Conservation (phyloP, 2,888 invertebrate genomes). For the Leucophora obtusa region DNA sequence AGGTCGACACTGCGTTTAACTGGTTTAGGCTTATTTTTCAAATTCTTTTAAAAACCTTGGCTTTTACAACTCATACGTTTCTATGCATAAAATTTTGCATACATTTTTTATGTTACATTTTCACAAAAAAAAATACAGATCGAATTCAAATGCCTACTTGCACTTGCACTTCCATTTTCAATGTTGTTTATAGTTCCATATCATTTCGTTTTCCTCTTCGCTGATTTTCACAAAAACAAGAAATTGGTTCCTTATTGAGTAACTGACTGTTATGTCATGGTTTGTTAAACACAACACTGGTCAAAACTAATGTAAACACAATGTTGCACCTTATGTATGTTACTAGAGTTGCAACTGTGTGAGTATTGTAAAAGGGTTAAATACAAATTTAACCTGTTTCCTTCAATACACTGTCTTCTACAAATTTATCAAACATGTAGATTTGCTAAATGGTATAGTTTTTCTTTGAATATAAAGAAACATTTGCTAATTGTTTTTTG, state of each 20-base stretch:
- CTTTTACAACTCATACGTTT: too few species aligned
- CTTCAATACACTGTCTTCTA: not conserved
- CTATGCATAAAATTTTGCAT: too few species aligned
- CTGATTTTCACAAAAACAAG: not conserved
- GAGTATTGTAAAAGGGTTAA: constrained; percentile 16
- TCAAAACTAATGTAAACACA: constrained; percentile 17
- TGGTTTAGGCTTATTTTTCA: too few species aligned
- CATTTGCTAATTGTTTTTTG: constrained; percentile 40
- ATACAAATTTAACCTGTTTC: constrained; percentile 32
- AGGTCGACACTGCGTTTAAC: too few species aligned
- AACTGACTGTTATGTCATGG: constrained; percentile 50
- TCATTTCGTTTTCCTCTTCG: constrained; percentile 1
- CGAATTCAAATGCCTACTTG: not conserved
- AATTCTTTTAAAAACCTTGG: too few species aligned
- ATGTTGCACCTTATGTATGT: constrained; percentile 24
- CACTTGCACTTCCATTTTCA: not conserved
- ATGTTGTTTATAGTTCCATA: not conserved
- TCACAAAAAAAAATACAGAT: not conserved
- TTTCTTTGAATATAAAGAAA: not conserved
- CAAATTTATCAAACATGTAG: not conserved
- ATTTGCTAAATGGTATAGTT: not conserved
- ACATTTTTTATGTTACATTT: too few species aligned
- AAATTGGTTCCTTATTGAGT: constrained; percentile 14
- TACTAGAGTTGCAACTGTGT: not conserved
- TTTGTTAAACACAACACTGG: constrained; percentile 50